Evolutionary conservation across 2,888 invertebrate species (phyloP).

Genomic region (Leuctra nigra): DNA sequence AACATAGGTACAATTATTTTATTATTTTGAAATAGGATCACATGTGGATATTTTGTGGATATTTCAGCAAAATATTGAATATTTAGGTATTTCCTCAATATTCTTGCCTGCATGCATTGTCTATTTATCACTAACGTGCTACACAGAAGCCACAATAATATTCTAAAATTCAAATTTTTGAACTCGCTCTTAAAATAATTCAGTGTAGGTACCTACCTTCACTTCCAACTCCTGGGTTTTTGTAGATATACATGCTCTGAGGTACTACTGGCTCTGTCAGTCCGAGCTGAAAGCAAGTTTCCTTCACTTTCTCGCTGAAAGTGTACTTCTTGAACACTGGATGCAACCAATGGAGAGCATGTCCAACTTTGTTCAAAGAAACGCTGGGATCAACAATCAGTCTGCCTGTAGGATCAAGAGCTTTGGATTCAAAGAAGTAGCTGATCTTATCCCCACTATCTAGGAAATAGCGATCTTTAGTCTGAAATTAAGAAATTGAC

Average conservation of each 20-base stretch:
- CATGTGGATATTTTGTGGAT: too few relatives aligned
- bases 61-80: too few relatives aligned
- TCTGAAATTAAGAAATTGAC: too few relatives aligned
- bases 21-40: too few relatives aligned
- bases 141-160: too few relatives aligned
- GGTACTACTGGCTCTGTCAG: conserved; percentile 75
- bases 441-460: conserved; percentile 89
- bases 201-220: conserved; percentile 63
- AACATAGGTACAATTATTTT: too few relatives aligned
- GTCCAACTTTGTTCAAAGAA: conserved; percentile 80
- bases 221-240: conserved; percentile 85
- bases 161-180: too few relatives aligned
- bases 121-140: too few relatives aligned
- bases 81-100: too few relatives aligned
- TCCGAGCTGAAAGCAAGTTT: conserved; percentile 63
- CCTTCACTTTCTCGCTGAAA: conserved; percentile 75
- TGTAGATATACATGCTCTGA: conserved; percentile 98
- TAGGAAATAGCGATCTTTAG: conserved; percentile 73
- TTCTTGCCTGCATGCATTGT: too few relatives aligned
- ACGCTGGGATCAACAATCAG: conserved; percentile 57
- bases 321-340: conserved; percentile 76
- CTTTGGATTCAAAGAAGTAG: conserved; percentile 83
- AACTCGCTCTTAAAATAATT: too few relatives aligned
- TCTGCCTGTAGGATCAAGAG: conserved; percentile 67
- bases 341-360: conserved; percentile 76